A percentile compares a stretch with the other conserved stretches of the same genome.
These are phyloP conservation scores for Anaspis maculata DNA, from an alignment of 2,888 invertebrate species.

Conservation along the genomic window DNA sequence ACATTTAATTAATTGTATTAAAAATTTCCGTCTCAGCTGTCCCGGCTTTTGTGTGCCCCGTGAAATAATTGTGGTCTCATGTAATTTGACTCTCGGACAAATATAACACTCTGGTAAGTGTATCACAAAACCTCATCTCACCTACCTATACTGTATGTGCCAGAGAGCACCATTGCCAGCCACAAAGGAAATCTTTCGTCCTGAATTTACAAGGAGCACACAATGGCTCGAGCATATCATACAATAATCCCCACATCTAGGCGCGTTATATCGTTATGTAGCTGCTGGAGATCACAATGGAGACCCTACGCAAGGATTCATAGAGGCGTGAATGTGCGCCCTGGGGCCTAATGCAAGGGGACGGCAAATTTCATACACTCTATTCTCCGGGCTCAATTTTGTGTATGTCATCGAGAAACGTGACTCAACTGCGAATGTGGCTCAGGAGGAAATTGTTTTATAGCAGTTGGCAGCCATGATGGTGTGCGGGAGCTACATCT, in stretches of 20 bases:
- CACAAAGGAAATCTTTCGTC: constrained; percentile 28
- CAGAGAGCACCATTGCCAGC: no score
- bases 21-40: no score
- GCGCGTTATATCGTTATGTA: constrained; percentile 28
- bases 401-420: constrained; percentile 41
- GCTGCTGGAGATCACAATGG: constrained; percentile 23
- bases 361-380: constrained; percentile 33
- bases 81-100: constrained; percentile 22
- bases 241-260: constrained; percentile 25
- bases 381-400: constrained; percentile 38
- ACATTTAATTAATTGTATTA: no score
- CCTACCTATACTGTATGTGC: no score
- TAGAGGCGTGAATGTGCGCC: constrained; percentile 24
- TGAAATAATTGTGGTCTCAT: constrained; percentile 6
- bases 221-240: constrained; percentile 23
- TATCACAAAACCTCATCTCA: constrained; percentile 32
- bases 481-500: constrained; percentile 19
- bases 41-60: no score
- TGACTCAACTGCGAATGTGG: constrained; percentile 39
- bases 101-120: constrained; percentile 27
- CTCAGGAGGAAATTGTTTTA: constrained; percentile 40
- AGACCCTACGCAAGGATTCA: constrained; percentile 19
- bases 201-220: constrained; percentile 28
- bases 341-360: constrained; percentile 22
- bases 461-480: constrained; percentile 33